A percentile compares a stretch with the other conserved stretches of the same genome.
phyloP scores from a whole-genome alignment of 2,888 invertebrate genomes.

The Caenorhabditis afra region DNA sequence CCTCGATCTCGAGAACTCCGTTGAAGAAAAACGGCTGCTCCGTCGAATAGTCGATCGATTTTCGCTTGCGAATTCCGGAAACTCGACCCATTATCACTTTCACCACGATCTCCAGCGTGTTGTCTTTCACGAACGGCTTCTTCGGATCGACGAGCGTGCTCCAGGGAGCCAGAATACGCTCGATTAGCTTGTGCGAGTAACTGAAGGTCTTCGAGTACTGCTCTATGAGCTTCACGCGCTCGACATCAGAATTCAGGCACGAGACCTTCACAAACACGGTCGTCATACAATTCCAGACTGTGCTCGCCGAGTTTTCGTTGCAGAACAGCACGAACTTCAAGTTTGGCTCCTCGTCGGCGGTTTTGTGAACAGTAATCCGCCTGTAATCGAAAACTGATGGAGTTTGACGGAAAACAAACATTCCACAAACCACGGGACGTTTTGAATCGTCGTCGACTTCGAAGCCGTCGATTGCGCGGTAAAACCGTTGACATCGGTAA shows the following conservation, averaged over 20 bases:
- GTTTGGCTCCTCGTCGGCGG: not conserved
- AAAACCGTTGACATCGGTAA: not conserved
- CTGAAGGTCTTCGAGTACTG: no score
- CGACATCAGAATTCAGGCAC: not conserved
- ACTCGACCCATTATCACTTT: not conserved
- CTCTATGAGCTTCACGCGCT: not conserved
- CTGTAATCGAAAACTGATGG: slow-evolving; percentile 3
- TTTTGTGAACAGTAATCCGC: slow-evolving; percentile 3
- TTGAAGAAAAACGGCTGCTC: slow-evolving; percentile 20
- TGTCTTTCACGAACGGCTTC: no score
- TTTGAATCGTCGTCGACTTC: slow-evolving; percentile 3
- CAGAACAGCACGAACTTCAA: slow-evolving; percentile 10
- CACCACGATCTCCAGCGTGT: not conserved
- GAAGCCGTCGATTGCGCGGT: not conserved
- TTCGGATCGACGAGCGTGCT: not conserved
- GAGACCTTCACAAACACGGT: not conserved
- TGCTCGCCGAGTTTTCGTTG: slow-evolving; percentile 25
- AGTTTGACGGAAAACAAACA: no score
- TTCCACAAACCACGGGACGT: slow-evolving; percentile 22
- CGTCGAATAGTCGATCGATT: slow-evolving; percentile 22
- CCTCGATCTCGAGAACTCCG: slow-evolving; percentile 18
- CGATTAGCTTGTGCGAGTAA: not conserved
- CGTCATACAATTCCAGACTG: slow-evolving; percentile 24
- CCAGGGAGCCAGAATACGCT: no score
- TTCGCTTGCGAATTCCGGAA: slow-evolving; percentile 24